Percentiles rank a stretch among this genome's conserved stretches.
These are phyloP conservation scores for Drosophila varians DNA, from an alignment of 1,140 invertebrate species.

Conservation along the genomic window DNA sequence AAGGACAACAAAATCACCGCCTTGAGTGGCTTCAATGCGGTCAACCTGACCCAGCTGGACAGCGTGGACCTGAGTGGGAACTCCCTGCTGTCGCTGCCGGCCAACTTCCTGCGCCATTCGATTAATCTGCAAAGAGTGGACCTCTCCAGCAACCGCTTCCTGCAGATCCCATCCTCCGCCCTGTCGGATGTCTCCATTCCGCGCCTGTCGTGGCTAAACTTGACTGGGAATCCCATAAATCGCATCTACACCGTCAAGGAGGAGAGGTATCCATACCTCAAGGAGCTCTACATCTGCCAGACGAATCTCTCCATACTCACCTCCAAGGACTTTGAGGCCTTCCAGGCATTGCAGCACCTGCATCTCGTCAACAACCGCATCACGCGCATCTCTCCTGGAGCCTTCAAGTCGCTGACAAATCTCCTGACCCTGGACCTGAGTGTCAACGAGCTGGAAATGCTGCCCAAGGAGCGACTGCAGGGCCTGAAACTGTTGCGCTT, in stretches of 20 bases:
- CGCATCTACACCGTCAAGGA: conserved; percentile 85
- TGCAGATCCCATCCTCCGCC: conserved; percentile 91
- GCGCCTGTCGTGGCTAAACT: conserved; percentile 89
- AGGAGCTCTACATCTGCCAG: conserved; percentile 91
- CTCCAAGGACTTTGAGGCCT: conserved; percentile 94
- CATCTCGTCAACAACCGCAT: conserved; percentile 91
- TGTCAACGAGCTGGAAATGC: conserved; percentile 91
- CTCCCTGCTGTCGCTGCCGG: conserved; percentile 89
- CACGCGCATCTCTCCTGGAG: conserved; percentile 91
- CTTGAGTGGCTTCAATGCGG: conserved; percentile 90
- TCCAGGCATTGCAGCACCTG: conserved; percentile 90
- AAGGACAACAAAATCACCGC: conserved; percentile 90
- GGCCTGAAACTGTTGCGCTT: conserved; percentile 89
- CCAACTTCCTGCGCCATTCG: conserved; percentile 91
- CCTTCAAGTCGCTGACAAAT: conserved; percentile 90
- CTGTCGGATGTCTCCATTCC: conserved; percentile 90
- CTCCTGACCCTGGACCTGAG: conserved; percentile 93
- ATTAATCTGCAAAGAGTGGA: conserved; percentile 89
- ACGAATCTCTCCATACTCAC: conserved; percentile 94
- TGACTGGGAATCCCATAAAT: conserved; percentile 92
- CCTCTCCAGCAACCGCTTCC: conserved; percentile 91
- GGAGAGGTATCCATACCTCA: conserved; percentile 86
- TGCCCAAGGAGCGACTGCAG: conserved; percentile 93
- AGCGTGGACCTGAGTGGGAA: conserved; percentile 91
- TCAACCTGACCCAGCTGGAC: conserved; percentile 89